Base-by-base conservation (phyloP, 2,113 vertebrate species). In the Heliornis fulica region DNA sequence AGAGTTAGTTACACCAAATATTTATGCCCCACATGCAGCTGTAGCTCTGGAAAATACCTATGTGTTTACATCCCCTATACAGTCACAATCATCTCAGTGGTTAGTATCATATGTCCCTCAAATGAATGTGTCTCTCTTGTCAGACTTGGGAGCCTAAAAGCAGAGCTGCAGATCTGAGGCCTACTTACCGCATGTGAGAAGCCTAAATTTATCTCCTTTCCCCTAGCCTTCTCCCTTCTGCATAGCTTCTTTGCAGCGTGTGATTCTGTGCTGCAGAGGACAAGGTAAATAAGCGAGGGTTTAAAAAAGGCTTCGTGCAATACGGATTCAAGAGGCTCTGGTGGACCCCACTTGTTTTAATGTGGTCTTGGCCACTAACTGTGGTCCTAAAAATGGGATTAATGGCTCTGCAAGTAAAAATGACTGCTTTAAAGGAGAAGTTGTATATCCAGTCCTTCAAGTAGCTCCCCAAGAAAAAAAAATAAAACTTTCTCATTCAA, bases 201-300 rank as follows among this genome's bases (percentile, higher is more conserved):
- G 64, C 71, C 91, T 94, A 91, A 94, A 88, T 78, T 94, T 95
- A 95, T 71, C 51, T 95, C 56, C 66, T 89, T 89, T 85, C 56
- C 54, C 40, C 15, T 2, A 22, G 60, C n/a, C 18, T 83, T 85
- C 80, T 71, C 40, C 31, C 23, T 83, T 93, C 75, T 83, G 48
- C 36, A 28, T 79, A 70, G 59, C 69, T 85, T 72, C 57, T 91
- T 61, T 25, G 45, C 50, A 77, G 61, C 70, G 34, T 66, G 60
- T 93, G 77, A 87, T 92, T 94, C 43, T 71, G 32, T 87, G 28
- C 25, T 45, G 64, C 14, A 3, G 77, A 90, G 82, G 19, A 83
- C 74, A 77, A 94, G 82, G 85, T 96, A 95, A 86, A 83, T 83
- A 92, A 45, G 12, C 11, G 17, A 51, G 74, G 60, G 78, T 92